Conservation (phyloP, 2,113 vertebrate genomes). For the Chionodraco myersi region DNA sequence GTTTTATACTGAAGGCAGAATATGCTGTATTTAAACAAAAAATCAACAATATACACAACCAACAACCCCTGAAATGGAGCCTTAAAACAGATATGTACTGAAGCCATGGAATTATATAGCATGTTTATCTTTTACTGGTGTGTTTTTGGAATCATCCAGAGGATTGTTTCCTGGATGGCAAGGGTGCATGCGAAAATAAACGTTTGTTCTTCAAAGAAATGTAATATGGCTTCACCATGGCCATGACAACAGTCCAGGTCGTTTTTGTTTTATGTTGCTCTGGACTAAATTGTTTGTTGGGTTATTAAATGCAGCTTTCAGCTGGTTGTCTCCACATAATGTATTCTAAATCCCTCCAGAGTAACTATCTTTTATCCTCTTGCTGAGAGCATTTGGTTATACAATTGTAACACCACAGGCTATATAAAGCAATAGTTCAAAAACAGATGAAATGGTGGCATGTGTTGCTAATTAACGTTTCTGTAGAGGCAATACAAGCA, state of each 20-base stretch:
- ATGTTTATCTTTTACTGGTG: conserved; percentile 7
- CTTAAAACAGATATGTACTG: neutral
- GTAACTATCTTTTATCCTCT: conserved; percentile 76
- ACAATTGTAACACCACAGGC: conserved; percentile 76
- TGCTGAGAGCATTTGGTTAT: conserved; percentile 73
- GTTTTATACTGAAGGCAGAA: neutral
- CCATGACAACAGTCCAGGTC: conserved; percentile 51
- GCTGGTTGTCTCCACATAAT: conserved; percentile 76
- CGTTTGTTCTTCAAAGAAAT: conserved; percentile 42
- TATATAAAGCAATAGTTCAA: conserved; percentile 77
- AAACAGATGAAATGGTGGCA: conserved; percentile 73
- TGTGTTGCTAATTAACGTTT: conserved; percentile 80
- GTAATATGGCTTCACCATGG: conserved; percentile 31
- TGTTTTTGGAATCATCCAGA: conserved; percentile 14
- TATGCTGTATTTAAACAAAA: neutral
- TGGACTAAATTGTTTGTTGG: conserved; percentile 72
- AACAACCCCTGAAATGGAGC: neutral
- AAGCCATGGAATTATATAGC: conserved; percentile 9
- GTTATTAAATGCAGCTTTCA: conserved; percentile 76
- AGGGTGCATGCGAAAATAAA: conserved; percentile 32
- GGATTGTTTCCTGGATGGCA: conserved; percentile 26
- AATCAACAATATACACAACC: neutral
- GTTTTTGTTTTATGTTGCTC: conserved; percentile 68
- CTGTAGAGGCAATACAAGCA: conserved; percentile 46
- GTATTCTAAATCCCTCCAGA: conserved; percentile 79